Evolutionary conservation across 2,113 vertebrate genomes (phyloP).

Genomic region (Sialia sialis): DNA sequence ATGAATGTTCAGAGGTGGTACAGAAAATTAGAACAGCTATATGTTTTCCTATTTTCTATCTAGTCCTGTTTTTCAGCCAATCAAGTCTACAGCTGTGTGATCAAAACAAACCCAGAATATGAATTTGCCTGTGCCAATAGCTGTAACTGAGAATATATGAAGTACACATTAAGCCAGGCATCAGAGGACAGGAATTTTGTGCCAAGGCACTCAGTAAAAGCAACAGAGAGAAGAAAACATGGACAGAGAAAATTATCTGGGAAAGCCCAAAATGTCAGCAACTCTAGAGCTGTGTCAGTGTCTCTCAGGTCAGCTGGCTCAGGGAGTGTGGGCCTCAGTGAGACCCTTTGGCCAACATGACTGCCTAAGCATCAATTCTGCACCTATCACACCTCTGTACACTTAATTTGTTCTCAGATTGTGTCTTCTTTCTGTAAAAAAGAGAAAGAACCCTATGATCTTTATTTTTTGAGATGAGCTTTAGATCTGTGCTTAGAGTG

Average conservation of each 20-base stretch:
- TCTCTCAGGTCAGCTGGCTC: not conserved
- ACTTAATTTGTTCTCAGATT: not conserved
- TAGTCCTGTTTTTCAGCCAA: not conserved
- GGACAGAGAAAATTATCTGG: not conserved
- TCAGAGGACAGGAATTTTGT: not conserved
- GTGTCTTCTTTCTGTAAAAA: not conserved
- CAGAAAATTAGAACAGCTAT: not conserved
- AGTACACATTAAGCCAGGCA: not conserved
- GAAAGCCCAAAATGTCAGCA: not conserved
- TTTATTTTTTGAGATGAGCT: not conserved
- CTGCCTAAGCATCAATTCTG: not conserved
- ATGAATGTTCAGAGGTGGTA: not conserved
- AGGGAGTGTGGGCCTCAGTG: not conserved
- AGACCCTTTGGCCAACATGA: not conserved
- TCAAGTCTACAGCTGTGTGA: not conserved
- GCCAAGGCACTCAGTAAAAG: not conserved
- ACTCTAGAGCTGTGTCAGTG: not conserved
- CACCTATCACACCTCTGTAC: not conserved
- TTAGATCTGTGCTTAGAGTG: not conserved
- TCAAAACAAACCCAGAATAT: not conserved
- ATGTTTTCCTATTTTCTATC: not conserved
- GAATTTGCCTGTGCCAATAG: not conserved
- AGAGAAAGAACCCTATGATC: not conserved
- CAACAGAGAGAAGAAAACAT: not conserved
- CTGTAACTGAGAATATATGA: not conserved